Evolutionary conservation across 2,888 invertebrate species (phyloP).

Genomic region (Sarcophaga subvicina): DNA sequence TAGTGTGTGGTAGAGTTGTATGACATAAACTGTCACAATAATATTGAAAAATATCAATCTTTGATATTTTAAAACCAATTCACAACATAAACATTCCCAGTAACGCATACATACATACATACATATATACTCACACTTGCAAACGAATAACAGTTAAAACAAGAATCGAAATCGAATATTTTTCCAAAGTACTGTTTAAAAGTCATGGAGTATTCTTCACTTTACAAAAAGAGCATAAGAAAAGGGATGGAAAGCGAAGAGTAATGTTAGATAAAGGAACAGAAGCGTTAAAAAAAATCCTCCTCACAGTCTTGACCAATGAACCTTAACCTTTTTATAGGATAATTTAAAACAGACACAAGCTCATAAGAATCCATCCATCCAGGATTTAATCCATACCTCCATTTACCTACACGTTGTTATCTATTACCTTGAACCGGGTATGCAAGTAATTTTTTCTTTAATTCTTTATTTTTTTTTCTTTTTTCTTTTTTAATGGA

Average conservation of each 20-base stretch:
- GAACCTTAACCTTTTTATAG: conserved; percentile 30
- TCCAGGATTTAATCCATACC: not conserved
- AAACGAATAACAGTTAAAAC: not conserved
- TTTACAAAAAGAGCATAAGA: not conserved
- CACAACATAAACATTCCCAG: conserved; percentile 10
- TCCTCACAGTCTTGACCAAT: conserved; percentile 43
- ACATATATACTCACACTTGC: not conserved
- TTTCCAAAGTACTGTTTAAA: conserved; percentile 1
- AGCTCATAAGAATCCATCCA: not conserved
- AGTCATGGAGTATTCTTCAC: conserved; percentile 23
- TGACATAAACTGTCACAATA: conserved; percentile 53
- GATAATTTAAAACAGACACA: not conserved
- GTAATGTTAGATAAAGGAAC: not conserved
- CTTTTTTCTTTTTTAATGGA: too few species aligned
- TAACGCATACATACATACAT: not conserved
- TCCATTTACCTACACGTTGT: too few species aligned
- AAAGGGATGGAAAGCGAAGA: not conserved
- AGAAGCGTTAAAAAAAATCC: not conserved
- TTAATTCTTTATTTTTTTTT: too few species aligned
- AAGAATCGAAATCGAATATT: conserved; percentile 5
- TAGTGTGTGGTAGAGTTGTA: not conserved
- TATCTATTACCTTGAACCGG: too few species aligned
- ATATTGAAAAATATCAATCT: conserved; percentile 58
- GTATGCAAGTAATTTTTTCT: too few species aligned
- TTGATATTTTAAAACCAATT: conserved; percentile 40